A percentile compares a stretch with the other conserved stretches of the same genome.
phyloP scores from a whole-genome alignment of 2,113 vertebrate species.

The Spheniscus mendiculus region DNA sequence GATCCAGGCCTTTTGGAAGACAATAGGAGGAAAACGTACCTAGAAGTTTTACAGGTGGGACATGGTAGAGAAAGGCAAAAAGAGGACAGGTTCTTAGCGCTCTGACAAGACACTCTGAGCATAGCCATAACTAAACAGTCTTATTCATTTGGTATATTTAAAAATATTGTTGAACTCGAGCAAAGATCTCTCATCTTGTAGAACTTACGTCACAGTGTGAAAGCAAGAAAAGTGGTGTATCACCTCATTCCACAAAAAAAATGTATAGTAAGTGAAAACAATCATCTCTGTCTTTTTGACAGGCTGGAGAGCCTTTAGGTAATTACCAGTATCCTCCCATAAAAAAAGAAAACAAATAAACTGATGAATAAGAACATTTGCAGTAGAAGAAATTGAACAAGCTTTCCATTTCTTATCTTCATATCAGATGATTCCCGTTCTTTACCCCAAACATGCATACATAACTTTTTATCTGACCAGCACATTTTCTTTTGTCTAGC shows the following conservation, averaged over 20 bases:
- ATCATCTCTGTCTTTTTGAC: neutral
- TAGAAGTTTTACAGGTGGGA: neutral
- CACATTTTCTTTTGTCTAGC: neutral
- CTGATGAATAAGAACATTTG: neutral
- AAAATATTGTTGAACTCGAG: neutral
- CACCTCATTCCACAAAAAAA: neutral
- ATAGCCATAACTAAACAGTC: neutral
- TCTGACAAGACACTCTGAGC: neutral
- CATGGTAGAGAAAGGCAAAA: neutral
- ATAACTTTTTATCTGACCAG: neutral
- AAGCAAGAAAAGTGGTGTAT: neutral
- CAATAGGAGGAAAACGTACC: neutral
- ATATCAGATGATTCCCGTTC: neutral
- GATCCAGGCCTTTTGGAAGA: neutral
- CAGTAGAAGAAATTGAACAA: neutral
- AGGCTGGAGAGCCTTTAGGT: neutral
- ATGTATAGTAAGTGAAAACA: neutral
- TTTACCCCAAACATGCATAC: neutral
- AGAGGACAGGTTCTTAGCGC: neutral
- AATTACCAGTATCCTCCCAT: neutral
- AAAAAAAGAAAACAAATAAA: neutral
- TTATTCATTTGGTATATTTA: neutral
- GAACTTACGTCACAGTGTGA: neutral
- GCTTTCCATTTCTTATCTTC: neutral
- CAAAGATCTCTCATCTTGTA: neutral